Evolutionary conservation across 2,113 vertebrate species (phyloP).

Genomic region (Phylloscopus trochilus): DNA sequence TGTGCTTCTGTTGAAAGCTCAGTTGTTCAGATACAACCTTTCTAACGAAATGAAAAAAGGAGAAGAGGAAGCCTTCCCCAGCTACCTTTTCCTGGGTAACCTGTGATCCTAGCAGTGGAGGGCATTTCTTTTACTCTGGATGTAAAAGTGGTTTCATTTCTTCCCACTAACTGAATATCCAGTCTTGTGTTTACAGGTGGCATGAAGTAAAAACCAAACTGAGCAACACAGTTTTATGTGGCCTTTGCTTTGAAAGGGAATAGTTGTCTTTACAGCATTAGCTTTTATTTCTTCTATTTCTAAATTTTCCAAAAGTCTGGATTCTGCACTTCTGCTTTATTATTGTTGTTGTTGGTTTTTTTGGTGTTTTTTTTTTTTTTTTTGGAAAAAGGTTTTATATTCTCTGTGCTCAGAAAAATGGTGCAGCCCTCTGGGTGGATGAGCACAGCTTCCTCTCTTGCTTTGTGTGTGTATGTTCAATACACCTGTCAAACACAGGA

Average conservation of each 20-base stretch:
- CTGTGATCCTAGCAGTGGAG: constrained; percentile 14
- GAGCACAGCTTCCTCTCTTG: constrained; percentile 30
- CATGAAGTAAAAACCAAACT: constrained; percentile 63
- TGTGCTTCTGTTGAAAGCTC: constrained; percentile 17
- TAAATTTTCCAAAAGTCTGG: constrained; percentile 17
- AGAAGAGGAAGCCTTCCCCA: constrained; percentile 50
- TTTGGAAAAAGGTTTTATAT: not conserved
- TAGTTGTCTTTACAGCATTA: constrained; percentile 40
- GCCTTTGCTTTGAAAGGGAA: constrained; percentile 65
- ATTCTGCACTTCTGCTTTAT: constrained; percentile 19
- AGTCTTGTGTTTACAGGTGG: constrained; percentile 69
- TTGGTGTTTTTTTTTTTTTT: not conserved
- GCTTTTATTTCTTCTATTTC: constrained; percentile 12
- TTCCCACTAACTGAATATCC: constrained; percentile 62
- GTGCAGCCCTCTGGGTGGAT: not conserved
- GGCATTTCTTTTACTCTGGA: constrained; percentile 12
- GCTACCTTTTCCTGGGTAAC: not conserved
- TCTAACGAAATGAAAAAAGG: not conserved
- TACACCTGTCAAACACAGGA: constrained; percentile 27
- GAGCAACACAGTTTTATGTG: constrained; percentile 56
- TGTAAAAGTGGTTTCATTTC: constrained; percentile 32
- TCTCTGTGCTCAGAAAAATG: not conserved
- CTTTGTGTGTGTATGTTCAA: not conserved
- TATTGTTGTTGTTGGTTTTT: not conserved
- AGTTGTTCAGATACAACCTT: constrained; percentile 3